A percentile compares a stretch with the other conserved stretches of the same genome.
Evolutionary conservation across 2,113 vertebrate species (phyloP).

Genomic region (Lates calcarifer): DNA sequence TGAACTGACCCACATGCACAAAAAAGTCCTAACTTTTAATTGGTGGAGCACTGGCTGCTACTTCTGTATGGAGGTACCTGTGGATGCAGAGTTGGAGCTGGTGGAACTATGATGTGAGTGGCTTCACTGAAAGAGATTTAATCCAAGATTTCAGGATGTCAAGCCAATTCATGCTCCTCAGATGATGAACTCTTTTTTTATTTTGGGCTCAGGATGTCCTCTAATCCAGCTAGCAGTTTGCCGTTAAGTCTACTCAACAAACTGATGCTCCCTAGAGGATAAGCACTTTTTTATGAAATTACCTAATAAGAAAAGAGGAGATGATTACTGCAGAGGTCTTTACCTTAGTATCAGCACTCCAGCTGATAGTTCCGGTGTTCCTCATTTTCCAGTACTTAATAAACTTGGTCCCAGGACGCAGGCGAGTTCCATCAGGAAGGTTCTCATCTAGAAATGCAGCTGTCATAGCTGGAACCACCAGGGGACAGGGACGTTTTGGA

Average conservation of each 20-base stretch:
- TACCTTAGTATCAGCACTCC: conserved; percentile 93
- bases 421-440: conserved; percentile 92
- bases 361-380: conserved; percentile 92
- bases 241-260: background rate
- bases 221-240: background rate
- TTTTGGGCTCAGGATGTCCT: background rate
- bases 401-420: conserved; percentile 94
- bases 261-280: background rate
- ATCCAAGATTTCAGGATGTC: too few species aligned
- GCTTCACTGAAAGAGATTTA: too few species aligned
- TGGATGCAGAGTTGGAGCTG: too few species aligned
- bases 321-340: too few species aligned
- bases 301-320: background rate
- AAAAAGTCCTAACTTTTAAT: too few species aligned
- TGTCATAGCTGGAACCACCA: conserved; percentile 89
- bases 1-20: too few species aligned
- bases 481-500: conserved; percentile 88
- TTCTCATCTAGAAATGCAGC: conserved; percentile 97
- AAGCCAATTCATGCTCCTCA: background rate
- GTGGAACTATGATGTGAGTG: too few species aligned
- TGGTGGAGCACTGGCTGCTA: too few species aligned
- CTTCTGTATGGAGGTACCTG: too few species aligned
- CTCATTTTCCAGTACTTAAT: conserved; percentile 99
- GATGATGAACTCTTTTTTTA: background rate
- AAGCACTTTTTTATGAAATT: background rate